These are phyloP conservation scores for Eilema sororculum DNA, from an alignment of 2,888 invertebrate genomes.

Conservation along the genomic window DNA sequence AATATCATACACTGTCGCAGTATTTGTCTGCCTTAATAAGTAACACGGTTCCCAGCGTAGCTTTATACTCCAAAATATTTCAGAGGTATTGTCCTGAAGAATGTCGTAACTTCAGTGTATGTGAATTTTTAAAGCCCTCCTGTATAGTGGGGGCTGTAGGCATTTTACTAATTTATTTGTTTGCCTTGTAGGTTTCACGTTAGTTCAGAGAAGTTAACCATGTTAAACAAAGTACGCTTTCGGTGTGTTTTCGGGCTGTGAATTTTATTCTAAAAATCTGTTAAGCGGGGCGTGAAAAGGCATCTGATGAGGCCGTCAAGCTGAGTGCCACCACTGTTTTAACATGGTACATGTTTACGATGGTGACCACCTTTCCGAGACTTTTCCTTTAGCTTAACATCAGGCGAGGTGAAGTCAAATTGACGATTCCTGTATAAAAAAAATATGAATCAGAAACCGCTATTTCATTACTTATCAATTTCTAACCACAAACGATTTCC, in stretches of 20 bases:
- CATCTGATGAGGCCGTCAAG: no score
- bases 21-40: not conserved
- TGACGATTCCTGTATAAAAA: no score
- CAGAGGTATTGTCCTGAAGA: not conserved
- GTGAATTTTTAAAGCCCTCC: conserved; percentile 1
- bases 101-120: not conserved
- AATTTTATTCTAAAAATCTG: no score
- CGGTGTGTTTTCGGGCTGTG: not conserved
- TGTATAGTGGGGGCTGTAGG: not conserved
- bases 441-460: no score
- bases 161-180: not conserved
- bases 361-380: no score
- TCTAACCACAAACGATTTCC: no score
- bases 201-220: not conserved
- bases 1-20: not conserved
- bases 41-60: not conserved
- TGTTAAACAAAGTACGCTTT: not conserved
- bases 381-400: no score
- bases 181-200: not conserved
- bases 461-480: no score
- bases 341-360: no score
- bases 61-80: not conserved
- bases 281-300: no score
- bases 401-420: no score
- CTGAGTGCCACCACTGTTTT: no score